These are phyloP conservation scores for Drosophila rellima DNA, from an alignment of 2,888 invertebrate genomes.

Conservation along the genomic window DNA sequence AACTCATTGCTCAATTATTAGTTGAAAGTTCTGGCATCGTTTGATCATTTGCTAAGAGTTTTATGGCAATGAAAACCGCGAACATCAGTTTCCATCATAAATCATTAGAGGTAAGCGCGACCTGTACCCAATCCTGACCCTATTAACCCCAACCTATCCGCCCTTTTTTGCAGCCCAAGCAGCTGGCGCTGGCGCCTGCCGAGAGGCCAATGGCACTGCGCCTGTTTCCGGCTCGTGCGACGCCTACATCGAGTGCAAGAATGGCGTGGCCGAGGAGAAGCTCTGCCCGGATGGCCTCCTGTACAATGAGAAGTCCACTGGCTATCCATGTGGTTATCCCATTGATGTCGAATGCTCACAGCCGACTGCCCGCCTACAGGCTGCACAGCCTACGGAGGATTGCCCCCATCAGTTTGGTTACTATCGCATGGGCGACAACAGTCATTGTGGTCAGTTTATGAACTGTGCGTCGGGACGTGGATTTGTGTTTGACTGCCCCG, in stretches of 20 bases:
- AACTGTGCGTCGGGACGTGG: constrained; percentile 93
- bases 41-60: constrained; percentile 33
- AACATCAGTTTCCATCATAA: constrained; percentile 70
- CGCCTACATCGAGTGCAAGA: constrained; percentile 90
- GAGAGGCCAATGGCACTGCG: constrained; percentile 90
- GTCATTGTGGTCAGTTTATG: constrained; percentile 92
- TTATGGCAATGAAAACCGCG: constrained; percentile 23
- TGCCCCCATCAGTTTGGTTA: constrained; percentile 95
- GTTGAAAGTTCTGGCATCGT: constrained; percentile 4
- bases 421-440: constrained; percentile 89
- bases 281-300: constrained; percentile 93
- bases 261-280: constrained; percentile 91
- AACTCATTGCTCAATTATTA: neutral
- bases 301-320: constrained; percentile 90
- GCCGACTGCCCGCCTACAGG: constrained; percentile 88
- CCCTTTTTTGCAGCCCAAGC: constrained; percentile 69
- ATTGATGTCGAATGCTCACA: constrained; percentile 92
- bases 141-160: constrained; percentile 62
- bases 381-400: constrained; percentile 88
- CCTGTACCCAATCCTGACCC: constrained; percentile 38
- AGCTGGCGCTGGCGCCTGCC: constrained; percentile 86
- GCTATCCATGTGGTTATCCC: constrained; percentile 94
- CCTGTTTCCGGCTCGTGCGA: constrained; percentile 91
- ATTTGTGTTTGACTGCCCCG: constrained; percentile 91
- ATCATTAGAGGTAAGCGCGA: constrained; percentile 81